Evolutionary conservation across 2,888 invertebrate genomes (phyloP).

Genomic region (Empis stercorea): DNA sequence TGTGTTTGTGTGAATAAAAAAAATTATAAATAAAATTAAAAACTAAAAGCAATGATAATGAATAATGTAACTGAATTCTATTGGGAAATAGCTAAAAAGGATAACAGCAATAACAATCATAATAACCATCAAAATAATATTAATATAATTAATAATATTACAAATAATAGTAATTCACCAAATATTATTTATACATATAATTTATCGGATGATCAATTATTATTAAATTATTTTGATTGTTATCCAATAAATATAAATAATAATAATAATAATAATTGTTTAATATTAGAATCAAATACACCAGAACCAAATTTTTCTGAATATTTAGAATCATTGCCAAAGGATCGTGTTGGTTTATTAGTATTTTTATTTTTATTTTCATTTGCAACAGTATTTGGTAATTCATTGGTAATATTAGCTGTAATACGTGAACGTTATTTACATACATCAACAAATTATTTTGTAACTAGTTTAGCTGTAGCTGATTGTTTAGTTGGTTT

Average conservation of each 20-base stretch:
- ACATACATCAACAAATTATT: conserved; percentile 94
- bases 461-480: conserved; percentile 91
- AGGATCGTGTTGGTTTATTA: conserved; percentile 65
- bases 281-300: conserved; percentile 16
- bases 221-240: conserved; percentile 1
- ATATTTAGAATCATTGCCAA: conserved; percentile 40
- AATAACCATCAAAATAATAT: not conserved
- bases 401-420: conserved; percentile 85
- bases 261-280: no score
- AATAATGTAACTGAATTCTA: conserved; percentile 25
- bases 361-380: conserved; percentile 75
- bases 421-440: conserved; percentile 86
- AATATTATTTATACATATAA: not conserved
- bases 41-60: conserved; percentile 19
- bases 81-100: conserved; percentile 21
- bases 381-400: conserved; percentile 87
- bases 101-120: conserved; percentile 1
- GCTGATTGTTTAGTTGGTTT: conserved; percentile 93
- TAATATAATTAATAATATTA: conserved; percentile 2
- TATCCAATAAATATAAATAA: not conserved
- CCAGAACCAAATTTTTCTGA: conserved; percentile 31
- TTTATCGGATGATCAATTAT: not conserved
- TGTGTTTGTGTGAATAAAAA: no score
- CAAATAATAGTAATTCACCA: not conserved
- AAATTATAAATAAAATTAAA: no score